Conservation (phyloP, 2,797 vertebrate genomes). For the Lophius americanus region DNA sequence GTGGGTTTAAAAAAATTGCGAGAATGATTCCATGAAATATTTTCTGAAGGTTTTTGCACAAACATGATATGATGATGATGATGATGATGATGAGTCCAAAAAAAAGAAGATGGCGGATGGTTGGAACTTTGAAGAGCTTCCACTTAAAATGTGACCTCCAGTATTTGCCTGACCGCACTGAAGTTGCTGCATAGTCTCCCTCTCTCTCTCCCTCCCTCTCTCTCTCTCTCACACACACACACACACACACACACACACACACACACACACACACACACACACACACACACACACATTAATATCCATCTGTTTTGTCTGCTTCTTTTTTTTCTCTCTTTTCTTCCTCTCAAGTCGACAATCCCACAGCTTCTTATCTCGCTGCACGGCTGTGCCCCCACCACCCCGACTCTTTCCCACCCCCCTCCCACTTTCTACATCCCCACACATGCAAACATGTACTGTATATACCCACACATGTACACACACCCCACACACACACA, state of each 20-base stretch:
- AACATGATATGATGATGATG: too few species aligned
- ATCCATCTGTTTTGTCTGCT: constrained; percentile 74
- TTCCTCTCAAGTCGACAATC: constrained; percentile 63
- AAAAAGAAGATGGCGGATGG: not conserved
- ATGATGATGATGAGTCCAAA: too few species aligned
- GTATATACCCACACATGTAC: constrained; percentile 7
- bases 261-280: not conserved
- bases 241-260: too few species aligned
- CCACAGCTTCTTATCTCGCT: constrained; percentile 79
- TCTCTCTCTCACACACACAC: constrained; percentile 4
- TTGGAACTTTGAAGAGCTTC: constrained; percentile 17
- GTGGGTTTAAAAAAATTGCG: too few species aligned
- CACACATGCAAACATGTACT: constrained; percentile 20
- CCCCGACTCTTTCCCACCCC: constrained; percentile 33
- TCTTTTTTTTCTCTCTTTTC: constrained; percentile 63
- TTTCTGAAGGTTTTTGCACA: too few species aligned
- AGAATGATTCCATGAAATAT: too few species aligned
- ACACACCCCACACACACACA: constrained; percentile 14
- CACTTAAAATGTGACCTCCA: constrained; percentile 25
- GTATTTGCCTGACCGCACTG: constrained; percentile 9
- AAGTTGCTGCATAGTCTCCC: not conserved
- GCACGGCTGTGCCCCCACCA: constrained; percentile 70
- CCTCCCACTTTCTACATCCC: constrained; percentile 41
- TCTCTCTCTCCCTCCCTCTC: constrained; percentile 4
- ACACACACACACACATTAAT: constrained; percentile 19